These are phyloP conservation scores for Limnephilus lunatus DNA, from an alignment of 2,888 invertebrate genomes.

Conservation along the genomic window DNA sequence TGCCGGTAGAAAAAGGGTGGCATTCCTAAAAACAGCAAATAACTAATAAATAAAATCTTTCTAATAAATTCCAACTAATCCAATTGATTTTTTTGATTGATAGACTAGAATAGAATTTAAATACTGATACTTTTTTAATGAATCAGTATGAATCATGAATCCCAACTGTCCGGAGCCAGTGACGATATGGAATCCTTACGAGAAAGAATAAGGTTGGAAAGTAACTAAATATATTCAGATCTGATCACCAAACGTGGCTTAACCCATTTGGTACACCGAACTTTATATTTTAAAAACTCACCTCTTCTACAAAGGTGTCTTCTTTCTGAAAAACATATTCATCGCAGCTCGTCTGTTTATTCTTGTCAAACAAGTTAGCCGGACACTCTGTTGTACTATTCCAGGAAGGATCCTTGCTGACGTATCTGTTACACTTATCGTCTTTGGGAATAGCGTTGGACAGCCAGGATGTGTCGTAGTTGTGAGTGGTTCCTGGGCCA, in stretches of 20 bases:
- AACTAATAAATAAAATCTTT: too few species aligned
- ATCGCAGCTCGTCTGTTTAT: slow-evolving; percentile 39
- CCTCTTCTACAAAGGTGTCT: slow-evolving; percentile 60
- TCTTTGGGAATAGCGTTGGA: slow-evolving; percentile 68
- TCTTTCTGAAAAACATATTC: slow-evolving; percentile 52
- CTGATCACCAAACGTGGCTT: too few species aligned
- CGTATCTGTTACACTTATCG: slow-evolving; percentile 59
- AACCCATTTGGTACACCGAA: too few species aligned
- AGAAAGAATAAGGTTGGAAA: too few species aligned
- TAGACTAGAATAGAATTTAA: too few species aligned
- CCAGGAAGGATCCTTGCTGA: not conserved
- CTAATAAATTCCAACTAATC: too few species aligned
- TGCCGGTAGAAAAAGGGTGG: too few species aligned
- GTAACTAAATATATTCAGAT: too few species aligned
- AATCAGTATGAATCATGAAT: not conserved
- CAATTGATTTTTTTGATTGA: too few species aligned
- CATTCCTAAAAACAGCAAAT: too few species aligned
- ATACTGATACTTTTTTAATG: not conserved
- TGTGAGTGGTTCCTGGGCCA: slow-evolving; percentile 45
- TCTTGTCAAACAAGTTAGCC: slow-evolving; percentile 50
- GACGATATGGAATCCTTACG: not conserved
- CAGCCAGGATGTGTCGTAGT: slow-evolving; percentile 68
- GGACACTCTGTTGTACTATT: slow-evolving; percentile 46
- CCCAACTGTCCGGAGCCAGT: not conserved
- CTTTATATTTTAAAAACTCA: not conserved